Evolutionary conservation across 92 coral and sea anemone genomes (phyloP).

Genomic region (Epizoanthus rinbou): DNA sequence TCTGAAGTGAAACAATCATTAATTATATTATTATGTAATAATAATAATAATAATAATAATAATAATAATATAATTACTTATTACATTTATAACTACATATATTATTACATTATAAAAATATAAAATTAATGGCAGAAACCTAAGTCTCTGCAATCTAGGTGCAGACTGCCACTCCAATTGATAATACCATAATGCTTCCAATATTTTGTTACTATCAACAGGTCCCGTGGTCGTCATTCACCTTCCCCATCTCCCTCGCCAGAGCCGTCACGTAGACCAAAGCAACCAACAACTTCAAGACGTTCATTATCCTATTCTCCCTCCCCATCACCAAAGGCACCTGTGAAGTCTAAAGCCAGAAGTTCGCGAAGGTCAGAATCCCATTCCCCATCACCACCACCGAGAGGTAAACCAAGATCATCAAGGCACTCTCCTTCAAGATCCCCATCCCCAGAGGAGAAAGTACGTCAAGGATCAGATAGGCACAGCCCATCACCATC

Average conservation of each 20-base stretch:
- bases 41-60: too few species aligned
- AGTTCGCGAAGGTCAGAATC: conserved; percentile 52
- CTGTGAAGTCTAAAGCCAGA: conserved; percentile 37
- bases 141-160: too few species aligned
- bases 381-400: conserved; percentile 56
- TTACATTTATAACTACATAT: too few species aligned
- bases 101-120: too few species aligned
- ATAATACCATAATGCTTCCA: too few species aligned
- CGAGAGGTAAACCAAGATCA: conserved; percentile 26
- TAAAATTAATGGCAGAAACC: too few species aligned
- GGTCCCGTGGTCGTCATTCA: conserved; percentile 44
- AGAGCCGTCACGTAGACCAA: conserved; percentile 28
- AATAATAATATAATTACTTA: too few species aligned
- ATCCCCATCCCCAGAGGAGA: conserved; percentile 49
- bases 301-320: conserved; percentile 50
- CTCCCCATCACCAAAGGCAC: conserved; percentile 12
- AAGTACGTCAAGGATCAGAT: neutral
- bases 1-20: too few species aligned
- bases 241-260: conserved; percentile 57
- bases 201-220: neutral
- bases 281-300: conserved; percentile 39
- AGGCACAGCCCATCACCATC: conserved; percentile 39
- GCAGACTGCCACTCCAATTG: too few species aligned
- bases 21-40: too few species aligned
- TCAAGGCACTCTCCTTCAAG: conserved; percentile 35